Base-by-base conservation (phyloP, 2,797 vertebrate genomes). In the Macropodus opercularis region DNA sequence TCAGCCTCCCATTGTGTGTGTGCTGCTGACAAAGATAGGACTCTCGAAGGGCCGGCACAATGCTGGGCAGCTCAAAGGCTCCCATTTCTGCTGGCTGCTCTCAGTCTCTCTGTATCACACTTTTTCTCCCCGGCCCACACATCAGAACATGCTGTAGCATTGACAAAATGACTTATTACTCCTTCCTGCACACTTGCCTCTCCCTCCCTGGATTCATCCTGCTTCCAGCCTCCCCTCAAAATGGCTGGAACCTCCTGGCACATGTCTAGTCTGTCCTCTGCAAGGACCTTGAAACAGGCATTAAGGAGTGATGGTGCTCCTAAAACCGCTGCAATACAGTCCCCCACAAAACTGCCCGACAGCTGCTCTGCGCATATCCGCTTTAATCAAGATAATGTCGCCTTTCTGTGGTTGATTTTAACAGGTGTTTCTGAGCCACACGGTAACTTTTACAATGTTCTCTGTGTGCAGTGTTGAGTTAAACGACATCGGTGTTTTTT, bases 261-360 rank as follows among this genome's bases (percentile, higher is more conserved):
- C 79, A 76, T 59, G 79, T 82, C 76, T 67, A 63, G 81, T 80
- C 80, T 80, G 80, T 84, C 66, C 79, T 75, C 81, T 62, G 77
- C 85, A 66, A 55, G 87, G 90, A 90, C 90, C 89, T 91, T 92
- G 88, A 90, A 76, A 80, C 41, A 42, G 65, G 77, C 65, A 85
- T 71, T 72, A 75, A 90, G 78, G 74, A 67, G 68, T 61, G 75
- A 83, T 60, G 77, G 79, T 67, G 70, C 67, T 64, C 51, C 79
- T 51, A 39, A 60, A 70, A 81, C 72, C 63, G 69, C 75, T 57
- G 70, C 71, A n/a, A 55, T 65, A 70, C 62, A 17, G 43, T 29
- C 58, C 31, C 53, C 29, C 18, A n/a, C 22, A 53, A 18, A 54
- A 18, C 77, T 72, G 55, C 59, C 44, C 74, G 70, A 80, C 77